phyloP scores from a whole-genome alignment of 2,797 vertebrate genomes.

The Sarcoramphus papa region DNA sequence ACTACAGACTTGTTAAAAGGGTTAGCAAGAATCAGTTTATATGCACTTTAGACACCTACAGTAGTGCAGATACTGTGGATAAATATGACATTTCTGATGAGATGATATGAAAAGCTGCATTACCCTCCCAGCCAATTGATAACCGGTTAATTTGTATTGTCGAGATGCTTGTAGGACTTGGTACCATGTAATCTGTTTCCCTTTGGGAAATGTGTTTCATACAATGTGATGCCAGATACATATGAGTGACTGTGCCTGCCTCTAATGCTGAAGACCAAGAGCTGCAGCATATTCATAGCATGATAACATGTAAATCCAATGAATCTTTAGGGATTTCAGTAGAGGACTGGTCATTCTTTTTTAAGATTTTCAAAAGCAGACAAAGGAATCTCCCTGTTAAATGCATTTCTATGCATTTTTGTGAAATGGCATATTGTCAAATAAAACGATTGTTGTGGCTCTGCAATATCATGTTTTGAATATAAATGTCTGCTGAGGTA shows the following conservation, averaged over 20 bases:
- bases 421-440: not conserved
- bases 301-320: not conserved
- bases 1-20: not conserved
- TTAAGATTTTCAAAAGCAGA: not conserved
- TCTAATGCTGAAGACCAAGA: not conserved
- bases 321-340: not conserved
- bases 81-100: not conserved
- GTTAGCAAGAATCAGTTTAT: not conserved
- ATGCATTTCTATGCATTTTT: not conserved
- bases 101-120: not conserved
- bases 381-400: not conserved
- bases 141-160: not conserved
- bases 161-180: not conserved
- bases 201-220: not conserved
- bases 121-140: not conserved
- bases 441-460: not conserved
- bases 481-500: not conserved
- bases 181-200: not conserved
- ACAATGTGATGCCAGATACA: not conserved
- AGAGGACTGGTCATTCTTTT: not conserved
- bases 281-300: not conserved
- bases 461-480: not conserved
- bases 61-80: not conserved
- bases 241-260: not conserved
- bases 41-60: not conserved